Percentiles rank a stretch among this genome's conserved stretches.
phyloP scores from a whole-genome alignment of 2,888 invertebrate genomes.

The Hipparchia semele region DNA sequence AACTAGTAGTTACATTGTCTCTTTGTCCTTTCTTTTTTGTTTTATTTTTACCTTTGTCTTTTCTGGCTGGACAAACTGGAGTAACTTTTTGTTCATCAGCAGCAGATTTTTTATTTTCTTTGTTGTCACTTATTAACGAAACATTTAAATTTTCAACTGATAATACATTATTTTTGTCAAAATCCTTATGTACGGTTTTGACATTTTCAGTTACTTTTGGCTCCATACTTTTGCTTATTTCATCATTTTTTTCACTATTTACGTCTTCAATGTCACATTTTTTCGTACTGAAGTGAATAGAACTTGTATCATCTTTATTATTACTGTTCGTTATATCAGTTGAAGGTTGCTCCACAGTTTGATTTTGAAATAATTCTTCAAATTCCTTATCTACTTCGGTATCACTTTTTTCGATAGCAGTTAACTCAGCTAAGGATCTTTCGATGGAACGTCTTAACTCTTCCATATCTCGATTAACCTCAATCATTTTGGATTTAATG shows the following conservation, averaged over 20 bases:
- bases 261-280: not conserved
- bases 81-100: conserved; percentile 40
- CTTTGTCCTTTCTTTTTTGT: conserved; percentile 68
- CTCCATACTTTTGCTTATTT: not conserved
- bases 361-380: conserved; percentile 35
- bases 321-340: not conserved
- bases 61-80: conserved; percentile 60
- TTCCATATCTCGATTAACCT: conserved; percentile 76
- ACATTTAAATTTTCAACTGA: not conserved
- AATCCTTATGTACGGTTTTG: not conserved
- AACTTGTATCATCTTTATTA: not conserved
- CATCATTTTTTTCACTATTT: not conserved
- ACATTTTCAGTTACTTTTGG: not conserved
- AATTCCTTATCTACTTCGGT: conserved; percentile 51
- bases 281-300: not conserved
- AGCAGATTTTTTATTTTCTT: conserved; percentile 5
- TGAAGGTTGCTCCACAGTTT: not conserved
- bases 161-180: not conserved
- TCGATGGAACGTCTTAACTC: conserved; percentile 71
- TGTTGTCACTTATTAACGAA: conserved; percentile 1
- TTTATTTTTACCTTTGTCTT: conserved; percentile 71
- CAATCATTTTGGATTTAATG: conserved; percentile 73
- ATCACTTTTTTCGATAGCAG: conserved; percentile 63
- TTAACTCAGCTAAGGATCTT: conserved; percentile 70
- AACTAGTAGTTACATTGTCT: conserved; percentile 44